These are phyloP conservation scores for Intellagama lesueurii DNA, from an alignment of 2,797 vertebrate genomes.

Conservation along the genomic window DNA sequence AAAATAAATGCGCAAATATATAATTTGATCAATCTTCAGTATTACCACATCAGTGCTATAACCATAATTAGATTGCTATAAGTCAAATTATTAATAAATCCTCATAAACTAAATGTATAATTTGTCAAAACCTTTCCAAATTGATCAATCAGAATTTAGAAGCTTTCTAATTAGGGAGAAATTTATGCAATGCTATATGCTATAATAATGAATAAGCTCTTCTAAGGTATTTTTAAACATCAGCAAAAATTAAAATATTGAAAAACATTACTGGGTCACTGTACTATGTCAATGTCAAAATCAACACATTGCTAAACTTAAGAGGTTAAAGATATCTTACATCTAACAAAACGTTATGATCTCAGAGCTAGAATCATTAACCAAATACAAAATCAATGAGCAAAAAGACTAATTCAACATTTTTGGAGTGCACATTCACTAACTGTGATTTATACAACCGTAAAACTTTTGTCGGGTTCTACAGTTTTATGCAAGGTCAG, in stretches of 20 bases:
- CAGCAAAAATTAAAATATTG: constrained; percentile 83
- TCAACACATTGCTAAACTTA: constrained; percentile 74
- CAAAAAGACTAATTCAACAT: constrained; percentile 68
- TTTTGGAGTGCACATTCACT: constrained; percentile 50
- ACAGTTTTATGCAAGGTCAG: constrained; percentile 54
- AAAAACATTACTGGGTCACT: constrained; percentile 79
- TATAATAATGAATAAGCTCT: constrained; percentile 82
- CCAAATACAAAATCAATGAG: constrained; percentile 76
- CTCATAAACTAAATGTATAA: constrained; percentile 81
- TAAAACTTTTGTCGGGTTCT: constrained; percentile 71
- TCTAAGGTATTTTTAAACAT: constrained; percentile 79
- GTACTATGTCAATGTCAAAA: constrained; percentile 81
- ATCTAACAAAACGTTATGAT: constrained; percentile 71
- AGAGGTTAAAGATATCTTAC: constrained; percentile 79
- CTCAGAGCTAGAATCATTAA: constrained; percentile 75
- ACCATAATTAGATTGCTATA: constrained; percentile 78
- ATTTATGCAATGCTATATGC: constrained; percentile 81
- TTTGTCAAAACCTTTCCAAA: constrained; percentile 82
- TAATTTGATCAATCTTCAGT: constrained; percentile 74
- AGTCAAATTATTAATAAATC: constrained; percentile 82
- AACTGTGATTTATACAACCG: constrained; percentile 66
- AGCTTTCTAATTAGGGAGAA: constrained; percentile 84
- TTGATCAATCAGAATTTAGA: constrained; percentile 85
- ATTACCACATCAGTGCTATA: constrained; percentile 73
- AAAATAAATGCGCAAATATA: constrained; percentile 75